Evolutionary conservation across 2,888 invertebrate genomes (phyloP).

Genomic region (Xanthia togata): DNA sequence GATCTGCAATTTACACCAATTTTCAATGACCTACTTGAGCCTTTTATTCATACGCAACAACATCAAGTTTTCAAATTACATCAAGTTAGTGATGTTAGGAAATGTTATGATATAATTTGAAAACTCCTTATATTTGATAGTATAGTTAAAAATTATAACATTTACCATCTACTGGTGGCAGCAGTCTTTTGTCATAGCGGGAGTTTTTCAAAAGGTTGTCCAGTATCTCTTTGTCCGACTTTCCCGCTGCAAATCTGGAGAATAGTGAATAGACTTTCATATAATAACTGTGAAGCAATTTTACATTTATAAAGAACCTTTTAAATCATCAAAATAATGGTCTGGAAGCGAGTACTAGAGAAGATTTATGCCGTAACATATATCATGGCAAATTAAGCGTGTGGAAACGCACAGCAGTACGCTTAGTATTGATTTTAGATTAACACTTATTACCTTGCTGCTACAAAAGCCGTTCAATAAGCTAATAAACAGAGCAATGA

Average conservation of each 20-base stretch:
- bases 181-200: conserved; percentile 97
- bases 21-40: conserved; percentile 62
- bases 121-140: conserved; percentile 23
- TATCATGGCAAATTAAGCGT: conserved; percentile 77
- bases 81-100: conserved; percentile 18
- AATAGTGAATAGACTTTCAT: conserved; percentile 49
- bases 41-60: conserved; percentile 34
- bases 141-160: conserved; percentile 54
- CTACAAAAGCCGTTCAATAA: conserved; percentile 69
- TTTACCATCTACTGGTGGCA: conserved; percentile 96
- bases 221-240: conserved; percentile 97
- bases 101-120: conserved; percentile 43
- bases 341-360: conserved; percentile 46
- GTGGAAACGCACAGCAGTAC: conserved; percentile 69
- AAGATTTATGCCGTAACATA: conserved; percentile 72
- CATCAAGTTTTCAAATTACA: conserved; percentile 44
- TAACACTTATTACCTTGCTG: conserved; percentile 76
- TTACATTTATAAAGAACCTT: conserved; percentile 57
- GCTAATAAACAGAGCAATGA: conserved; percentile 66
- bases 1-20: conserved; percentile 93
- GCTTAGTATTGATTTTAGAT: conserved; percentile 82
- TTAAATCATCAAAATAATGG: conserved; percentile 62
- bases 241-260: conserved; percentile 96
- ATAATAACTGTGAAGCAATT: conserved; percentile 47
- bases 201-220: conserved; percentile 96